Base-by-base conservation (phyloP, 2,113 vertebrate genomes). In the Aspiorhynchus laticeps region DNA sequence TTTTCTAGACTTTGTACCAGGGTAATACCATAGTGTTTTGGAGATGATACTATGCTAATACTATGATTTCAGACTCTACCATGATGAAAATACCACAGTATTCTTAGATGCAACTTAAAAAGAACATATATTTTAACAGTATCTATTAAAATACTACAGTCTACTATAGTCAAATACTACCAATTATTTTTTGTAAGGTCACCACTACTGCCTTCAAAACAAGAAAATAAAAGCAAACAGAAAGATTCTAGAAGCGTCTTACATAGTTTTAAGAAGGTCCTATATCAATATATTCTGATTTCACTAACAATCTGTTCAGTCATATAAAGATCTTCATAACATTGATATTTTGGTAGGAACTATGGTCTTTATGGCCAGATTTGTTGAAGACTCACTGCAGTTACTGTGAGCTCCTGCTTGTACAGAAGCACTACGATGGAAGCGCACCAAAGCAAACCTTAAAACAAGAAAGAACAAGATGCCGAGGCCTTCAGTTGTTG, bases 341-440 rank as follows among this genome's bases (percentile, higher is more conserved):
- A 36, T 36, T 71, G 67, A 31, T 36, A 71, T n/a, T 12, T n/a
- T 21, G 15, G 5, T 69, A 33, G 14, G 31, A 69, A 33, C 65
- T 33, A 15, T 24, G 8, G 19, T 56, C 6, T 56, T 59, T 24
- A 24, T 24, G 7, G 21, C 1, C 1, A 74, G n/a, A 79, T 85
- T 78, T 83, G 51, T 74, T 85, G 33, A 89, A 56, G 80, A 53
- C 26, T 87, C 43, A 77, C 76, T 36, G n/a, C 36, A 69, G 46
- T 69, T 73, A 61, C 79, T 4, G 26, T 21, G 31, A 59, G 21
- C 31, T 46, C 19, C 10, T 33, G 12, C 65, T 41, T 26, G 41
- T 43, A 85, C 83, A 84, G n/a, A 80, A 87, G 51, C 56, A 46
- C 7, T 0, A 21, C 31, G 36, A 31, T 59, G 46, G 9, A 84